A percentile compares a stretch with the other conserved stretches of the same genome.
These are phyloP conservation scores for Orchestes rusci DNA, from an alignment of 2,888 invertebrate genomes.

Conservation along the genomic window DNA sequence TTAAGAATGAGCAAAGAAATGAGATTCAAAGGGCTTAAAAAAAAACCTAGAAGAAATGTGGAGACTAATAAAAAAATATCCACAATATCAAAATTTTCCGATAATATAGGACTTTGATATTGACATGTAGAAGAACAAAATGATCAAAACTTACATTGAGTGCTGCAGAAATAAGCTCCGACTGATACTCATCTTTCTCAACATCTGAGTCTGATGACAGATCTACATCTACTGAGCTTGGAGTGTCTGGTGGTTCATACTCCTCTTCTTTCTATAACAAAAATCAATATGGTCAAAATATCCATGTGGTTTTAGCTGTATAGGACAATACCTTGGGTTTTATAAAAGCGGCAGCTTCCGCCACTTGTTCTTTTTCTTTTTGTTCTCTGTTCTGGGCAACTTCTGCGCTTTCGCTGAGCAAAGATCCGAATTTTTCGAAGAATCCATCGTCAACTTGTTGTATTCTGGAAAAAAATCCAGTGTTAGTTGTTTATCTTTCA, in stretches of 20 bases:
- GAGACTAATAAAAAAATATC: too few species aligned
- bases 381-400: conserved; percentile 51
- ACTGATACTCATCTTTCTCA: conserved; percentile 54
- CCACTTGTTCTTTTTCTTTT: conserved; percentile 38
- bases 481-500: background rate
- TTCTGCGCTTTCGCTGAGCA: conserved; percentile 58
- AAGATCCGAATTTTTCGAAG: conserved; percentile 74
- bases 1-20: too few species aligned
- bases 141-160: conserved; percentile 70
- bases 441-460: conserved; percentile 78
- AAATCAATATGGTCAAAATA: background rate
- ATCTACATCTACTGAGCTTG: conserved; percentile 50
- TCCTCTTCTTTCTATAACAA: conserved; percentile 19
- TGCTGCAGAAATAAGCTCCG: conserved; percentile 59
- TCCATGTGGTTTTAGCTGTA: too few species aligned
- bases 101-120: too few species aligned
- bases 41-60: too few species aligned
- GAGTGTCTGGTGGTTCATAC: conserved; percentile 22
- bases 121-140: too few species aligned
- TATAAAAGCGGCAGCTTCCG: conserved; percentile 36
- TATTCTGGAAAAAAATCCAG: conserved; percentile 50
- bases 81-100: too few species aligned
- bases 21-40: too few species aligned
- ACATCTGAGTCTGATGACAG: conserved; percentile 53
- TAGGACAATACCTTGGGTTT: conserved; percentile 28